Conservation (phyloP, 2,113 vertebrate species). For the Hystrix brachyura region DNA sequence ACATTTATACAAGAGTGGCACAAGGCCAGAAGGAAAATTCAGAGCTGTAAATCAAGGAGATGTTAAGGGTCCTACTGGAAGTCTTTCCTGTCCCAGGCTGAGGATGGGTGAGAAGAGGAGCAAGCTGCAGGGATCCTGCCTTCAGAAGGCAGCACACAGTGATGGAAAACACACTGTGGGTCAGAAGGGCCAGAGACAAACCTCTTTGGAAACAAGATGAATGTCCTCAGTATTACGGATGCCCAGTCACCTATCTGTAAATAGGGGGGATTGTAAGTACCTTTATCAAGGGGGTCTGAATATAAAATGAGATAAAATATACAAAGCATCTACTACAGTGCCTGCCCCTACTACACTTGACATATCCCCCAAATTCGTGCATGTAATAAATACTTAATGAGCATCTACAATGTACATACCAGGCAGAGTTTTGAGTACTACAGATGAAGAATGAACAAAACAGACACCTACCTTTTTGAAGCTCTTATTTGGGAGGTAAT, state of each 20-base stretch:
- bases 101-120: neutral
- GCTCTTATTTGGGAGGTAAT: neutral
- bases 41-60: neutral
- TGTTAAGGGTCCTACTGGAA: neutral
- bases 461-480: neutral
- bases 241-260: neutral
- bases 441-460: neutral
- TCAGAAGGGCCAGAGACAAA: neutral
- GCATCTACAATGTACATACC: neutral
- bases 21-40: neutral
- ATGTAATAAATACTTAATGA: neutral
- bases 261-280: neutral
- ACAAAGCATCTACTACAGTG: neutral
- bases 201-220: neutral
- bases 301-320: neutral
- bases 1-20: neutral
- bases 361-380: neutral
- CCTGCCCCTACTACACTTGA: neutral
- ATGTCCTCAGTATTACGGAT: neutral
- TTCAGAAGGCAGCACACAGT: neutral
- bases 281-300: neutral
- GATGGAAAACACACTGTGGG: neutral
- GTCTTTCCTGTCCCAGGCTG: neutral
- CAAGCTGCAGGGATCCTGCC: rapidly evolving
- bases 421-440: neutral